Evolutionary conservation across 2,113 vertebrate species (phyloP).

Genomic region (Brienomyrus longianalis): DNA sequence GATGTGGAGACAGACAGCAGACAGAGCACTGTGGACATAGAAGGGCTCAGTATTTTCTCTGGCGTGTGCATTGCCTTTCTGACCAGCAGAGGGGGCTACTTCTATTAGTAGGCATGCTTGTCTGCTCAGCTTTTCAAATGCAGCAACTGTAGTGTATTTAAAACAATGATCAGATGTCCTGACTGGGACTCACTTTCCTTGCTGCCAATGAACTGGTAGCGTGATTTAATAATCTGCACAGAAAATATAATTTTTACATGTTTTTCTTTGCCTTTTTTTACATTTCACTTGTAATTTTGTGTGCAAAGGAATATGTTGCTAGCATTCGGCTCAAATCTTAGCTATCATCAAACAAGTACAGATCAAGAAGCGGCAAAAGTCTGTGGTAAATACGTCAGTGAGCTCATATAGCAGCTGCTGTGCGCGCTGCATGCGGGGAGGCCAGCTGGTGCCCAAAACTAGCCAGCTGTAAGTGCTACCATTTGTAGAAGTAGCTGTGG

Average conservation of each 20-base stretch:
- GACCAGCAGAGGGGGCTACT: background rate
- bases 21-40: slow-evolving; percentile 17
- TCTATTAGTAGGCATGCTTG: background rate
- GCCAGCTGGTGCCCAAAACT: background rate
- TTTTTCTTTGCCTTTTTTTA: background rate
- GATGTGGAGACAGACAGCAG: slow-evolving; percentile 29
- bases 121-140: background rate
- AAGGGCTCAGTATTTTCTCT: background rate
- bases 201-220: background rate
- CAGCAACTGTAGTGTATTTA: background rate
- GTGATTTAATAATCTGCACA: background rate
- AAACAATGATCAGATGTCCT: background rate
- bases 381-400: background rate
- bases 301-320: background rate
- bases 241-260: background rate
- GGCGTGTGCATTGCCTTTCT: background rate
- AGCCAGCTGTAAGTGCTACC: background rate
- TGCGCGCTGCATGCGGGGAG: background rate
- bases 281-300: background rate
- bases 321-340: background rate
- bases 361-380: background rate
- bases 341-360: background rate
- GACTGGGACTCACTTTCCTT: background rate
- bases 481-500: background rate
- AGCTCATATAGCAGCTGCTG: slow-evolving; percentile 1